Evolutionary conservation across 2,113 vertebrate genomes (phyloP).

Genomic region (Pardalotus punctatus): DNA sequence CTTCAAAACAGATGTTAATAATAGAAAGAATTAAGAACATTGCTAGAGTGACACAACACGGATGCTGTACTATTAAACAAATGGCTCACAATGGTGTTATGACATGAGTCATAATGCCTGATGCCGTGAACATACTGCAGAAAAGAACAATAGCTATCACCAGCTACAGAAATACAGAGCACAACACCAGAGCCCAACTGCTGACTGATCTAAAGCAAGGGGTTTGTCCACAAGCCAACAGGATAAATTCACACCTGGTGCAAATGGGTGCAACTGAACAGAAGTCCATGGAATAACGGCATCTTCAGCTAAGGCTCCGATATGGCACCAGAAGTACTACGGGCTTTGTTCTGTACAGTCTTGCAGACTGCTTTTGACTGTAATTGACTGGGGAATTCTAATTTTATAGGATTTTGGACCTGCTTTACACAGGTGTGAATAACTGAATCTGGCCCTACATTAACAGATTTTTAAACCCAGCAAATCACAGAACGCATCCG

Average conservation of each 20-base stretch:
- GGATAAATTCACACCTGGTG: neutral
- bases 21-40: slow-evolving; percentile 23
- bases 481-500: neutral
- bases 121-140: neutral
- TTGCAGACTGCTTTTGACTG: neutral
- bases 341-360: neutral
- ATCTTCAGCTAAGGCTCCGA: neutral
- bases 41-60: neutral
- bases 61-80: slow-evolving; percentile 50
- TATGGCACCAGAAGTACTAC: neutral
- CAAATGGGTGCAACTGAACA: neutral
- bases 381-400: neutral
- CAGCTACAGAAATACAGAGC: neutral
- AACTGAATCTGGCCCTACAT: neutral
- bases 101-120: slow-evolving; percentile 43
- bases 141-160: slow-evolving; percentile 38
- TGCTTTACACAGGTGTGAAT: neutral
- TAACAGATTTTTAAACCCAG: neutral
- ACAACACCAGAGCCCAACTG: neutral
- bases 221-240: neutral
- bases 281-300: neutral
- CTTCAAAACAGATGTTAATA: slow-evolving; percentile 38
- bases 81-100: slow-evolving; percentile 23
- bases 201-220: neutral
- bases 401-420: neutral